Evolutionary conservation across 2,888 invertebrate genomes (phyloP).

Genomic region (Lasioglossum figueresi): DNA sequence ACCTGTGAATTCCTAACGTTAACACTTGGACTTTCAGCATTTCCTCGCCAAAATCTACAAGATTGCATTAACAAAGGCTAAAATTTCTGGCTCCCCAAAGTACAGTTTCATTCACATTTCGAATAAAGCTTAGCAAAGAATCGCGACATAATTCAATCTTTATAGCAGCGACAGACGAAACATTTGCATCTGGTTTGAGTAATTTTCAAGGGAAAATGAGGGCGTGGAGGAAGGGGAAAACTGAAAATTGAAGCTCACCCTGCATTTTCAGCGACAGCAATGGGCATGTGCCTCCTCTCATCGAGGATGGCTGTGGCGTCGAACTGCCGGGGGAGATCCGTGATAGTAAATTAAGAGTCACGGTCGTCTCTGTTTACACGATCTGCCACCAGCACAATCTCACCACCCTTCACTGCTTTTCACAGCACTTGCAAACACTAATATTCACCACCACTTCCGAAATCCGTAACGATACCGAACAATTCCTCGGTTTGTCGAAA

Average conservation of each 20-base stretch:
- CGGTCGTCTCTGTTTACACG: conserved; percentile 54
- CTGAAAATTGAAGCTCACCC: conserved; percentile 83
- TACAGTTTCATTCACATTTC: no score
- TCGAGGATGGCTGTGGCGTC: conserved; percentile 86
- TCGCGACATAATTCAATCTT: no score
- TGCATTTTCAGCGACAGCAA: conserved; percentile 88
- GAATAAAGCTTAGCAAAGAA: no score
- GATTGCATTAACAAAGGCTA: no score
- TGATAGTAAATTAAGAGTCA: conserved; percentile 81
- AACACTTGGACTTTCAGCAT: no score
- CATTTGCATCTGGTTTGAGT: no score
- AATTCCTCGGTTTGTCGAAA: not conserved
- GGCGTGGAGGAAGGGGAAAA: not conserved
- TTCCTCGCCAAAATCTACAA: no score
- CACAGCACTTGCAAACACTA: conserved; percentile 49
- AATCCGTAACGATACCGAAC: conserved; percentile 6
- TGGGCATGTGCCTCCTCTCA: conserved; percentile 89
- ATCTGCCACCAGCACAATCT: conserved; percentile 37
- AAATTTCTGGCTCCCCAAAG: no score
- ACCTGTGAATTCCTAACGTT: no score
- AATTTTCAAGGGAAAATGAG: not conserved
- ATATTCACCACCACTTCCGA: conserved; percentile 45
- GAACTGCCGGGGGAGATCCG: conserved; percentile 86
- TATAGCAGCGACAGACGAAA: no score
- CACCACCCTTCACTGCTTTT: conserved; percentile 22